Evolutionary conservation across 1,140 invertebrate species (phyloP).

Genomic region (Alviniconcha marisindica): DNA sequence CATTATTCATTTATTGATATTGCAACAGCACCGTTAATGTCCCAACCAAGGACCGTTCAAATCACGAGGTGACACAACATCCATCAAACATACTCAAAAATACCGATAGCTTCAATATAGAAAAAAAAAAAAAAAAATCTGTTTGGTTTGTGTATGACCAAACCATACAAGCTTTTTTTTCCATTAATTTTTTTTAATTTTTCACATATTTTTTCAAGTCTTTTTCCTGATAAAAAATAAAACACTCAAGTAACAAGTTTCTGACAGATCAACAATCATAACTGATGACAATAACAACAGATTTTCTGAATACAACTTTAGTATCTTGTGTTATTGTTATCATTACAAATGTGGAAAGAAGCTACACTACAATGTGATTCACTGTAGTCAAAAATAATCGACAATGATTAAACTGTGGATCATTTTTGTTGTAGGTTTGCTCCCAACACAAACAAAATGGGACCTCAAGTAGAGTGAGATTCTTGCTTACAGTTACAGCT

Average conservation of each 20-base stretch:
- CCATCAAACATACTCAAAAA: background rate
- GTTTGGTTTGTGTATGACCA: background rate
- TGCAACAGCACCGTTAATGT: conserved; percentile 33
- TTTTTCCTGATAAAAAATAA: background rate
- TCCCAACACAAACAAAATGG: conserved; percentile 8
- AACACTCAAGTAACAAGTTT: background rate
- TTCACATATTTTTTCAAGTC: background rate
- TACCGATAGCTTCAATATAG: background rate
- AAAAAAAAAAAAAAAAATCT: background rate
- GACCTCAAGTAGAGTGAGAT: conserved; percentile 20
- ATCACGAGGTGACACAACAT: background rate
- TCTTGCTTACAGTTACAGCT: conserved; percentile 28
- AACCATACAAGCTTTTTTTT: too few species aligned
- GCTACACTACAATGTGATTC: background rate
- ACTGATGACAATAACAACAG: background rate
- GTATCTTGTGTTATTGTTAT: too few species aligned
- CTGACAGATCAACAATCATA: background rate
- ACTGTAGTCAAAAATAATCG: background rate
- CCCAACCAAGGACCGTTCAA: background rate
- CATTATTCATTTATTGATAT: background rate
- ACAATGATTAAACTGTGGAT: background rate
- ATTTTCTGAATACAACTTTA: background rate
- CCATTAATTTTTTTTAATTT: background rate
- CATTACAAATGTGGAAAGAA: too few species aligned
- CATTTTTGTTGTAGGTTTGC: background rate